Percentiles rank a stretch among this genome's conserved stretches.
Evolutionary conservation across 2,113 vertebrate species (phyloP).

Genomic region (Sphaerodactylus townsendi): DNA sequence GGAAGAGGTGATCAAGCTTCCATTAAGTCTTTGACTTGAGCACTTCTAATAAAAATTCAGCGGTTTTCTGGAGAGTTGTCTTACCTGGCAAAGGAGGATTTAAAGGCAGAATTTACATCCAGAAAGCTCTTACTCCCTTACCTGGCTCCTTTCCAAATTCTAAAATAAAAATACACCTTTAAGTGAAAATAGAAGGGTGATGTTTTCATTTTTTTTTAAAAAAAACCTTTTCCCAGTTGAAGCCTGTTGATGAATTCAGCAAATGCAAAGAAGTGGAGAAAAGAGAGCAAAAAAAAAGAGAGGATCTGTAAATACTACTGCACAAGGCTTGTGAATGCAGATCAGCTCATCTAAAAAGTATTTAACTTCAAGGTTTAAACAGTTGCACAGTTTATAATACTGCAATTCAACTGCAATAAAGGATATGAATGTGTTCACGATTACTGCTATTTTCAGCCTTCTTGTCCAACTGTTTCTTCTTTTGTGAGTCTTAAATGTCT

Average conservation of each 20-base stretch:
- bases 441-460: slow-evolving; percentile 6
- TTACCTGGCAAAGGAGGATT: no score
- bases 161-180: not conserved
- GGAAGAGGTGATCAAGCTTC: no score
- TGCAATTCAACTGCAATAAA: not conserved
- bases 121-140: not conserved
- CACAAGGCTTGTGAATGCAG: slow-evolving; percentile 28
- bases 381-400: not conserved
- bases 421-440: not conserved
- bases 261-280: not conserved
- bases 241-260: not conserved
- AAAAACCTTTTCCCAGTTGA: not conserved
- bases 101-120: not conserved
- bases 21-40: no score
- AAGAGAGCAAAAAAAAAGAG: not conserved
- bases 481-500: not conserved
- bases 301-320: slow-evolving; percentile 4
- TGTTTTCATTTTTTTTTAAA: slow-evolving; percentile 18
- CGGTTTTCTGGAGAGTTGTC: no score
- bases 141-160: not conserved
- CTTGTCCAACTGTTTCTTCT: slow-evolving; percentile 3
- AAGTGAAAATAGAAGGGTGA: not conserved
- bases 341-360: slow-evolving; percentile 25
- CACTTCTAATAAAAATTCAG: no score
- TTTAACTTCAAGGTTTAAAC: slow-evolving; percentile 41